phyloP scores from a whole-genome alignment of 2,888 invertebrate genomes.

The Ethmia dodecea region DNA sequence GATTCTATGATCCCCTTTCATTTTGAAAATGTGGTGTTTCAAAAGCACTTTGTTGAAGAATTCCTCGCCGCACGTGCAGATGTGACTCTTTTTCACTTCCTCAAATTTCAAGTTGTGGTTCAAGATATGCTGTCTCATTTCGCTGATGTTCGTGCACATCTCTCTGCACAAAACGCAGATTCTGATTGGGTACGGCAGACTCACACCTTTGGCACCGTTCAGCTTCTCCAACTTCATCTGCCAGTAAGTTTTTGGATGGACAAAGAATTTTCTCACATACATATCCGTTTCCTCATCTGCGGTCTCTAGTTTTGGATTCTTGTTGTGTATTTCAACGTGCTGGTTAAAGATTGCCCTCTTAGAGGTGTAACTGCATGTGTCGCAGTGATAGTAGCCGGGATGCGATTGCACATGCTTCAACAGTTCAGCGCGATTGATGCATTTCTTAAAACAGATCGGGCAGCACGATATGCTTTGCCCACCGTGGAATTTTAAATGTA shows the following conservation, averaged over 20 bases:
- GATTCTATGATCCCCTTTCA: neutral
- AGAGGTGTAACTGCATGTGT: slow-evolving; percentile 29
- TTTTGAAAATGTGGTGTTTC: slow-evolving; percentile 44
- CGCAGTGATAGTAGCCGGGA: slow-evolving; percentile 27
- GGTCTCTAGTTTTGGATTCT: slow-evolving; percentile 30
- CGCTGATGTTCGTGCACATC: slow-evolving; percentile 24
- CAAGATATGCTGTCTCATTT: slow-evolving; percentile 28
- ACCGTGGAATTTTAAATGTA: slow-evolving; percentile 35
- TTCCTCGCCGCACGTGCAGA: slow-evolving; percentile 38
- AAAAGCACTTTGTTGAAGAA: slow-evolving; percentile 41
- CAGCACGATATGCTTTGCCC: slow-evolving; percentile 32
- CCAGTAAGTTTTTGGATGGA: neutral
- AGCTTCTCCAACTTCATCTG: slow-evolving; percentile 6
- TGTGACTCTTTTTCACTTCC: slow-evolving; percentile 8
- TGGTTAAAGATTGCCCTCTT: too few relatives aligned
- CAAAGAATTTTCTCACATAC: slow-evolving; percentile 17
- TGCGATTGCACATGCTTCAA: slow-evolving; percentile 32
- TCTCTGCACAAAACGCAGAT: slow-evolving; percentile 47
- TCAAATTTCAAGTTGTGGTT: slow-evolving; percentile 21
- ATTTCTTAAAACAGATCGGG: slow-evolving; percentile 35
- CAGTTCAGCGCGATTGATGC: slow-evolving; percentile 15
- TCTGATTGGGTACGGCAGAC: slow-evolving; percentile 21
- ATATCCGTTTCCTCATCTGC: neutral
- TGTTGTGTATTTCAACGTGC: slow-evolving; percentile 19
- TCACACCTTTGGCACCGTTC: slow-evolving; percentile 27